Evolutionary conservation across 2,113 vertebrate species (phyloP).

Genomic region (Microtus montanus): DNA sequence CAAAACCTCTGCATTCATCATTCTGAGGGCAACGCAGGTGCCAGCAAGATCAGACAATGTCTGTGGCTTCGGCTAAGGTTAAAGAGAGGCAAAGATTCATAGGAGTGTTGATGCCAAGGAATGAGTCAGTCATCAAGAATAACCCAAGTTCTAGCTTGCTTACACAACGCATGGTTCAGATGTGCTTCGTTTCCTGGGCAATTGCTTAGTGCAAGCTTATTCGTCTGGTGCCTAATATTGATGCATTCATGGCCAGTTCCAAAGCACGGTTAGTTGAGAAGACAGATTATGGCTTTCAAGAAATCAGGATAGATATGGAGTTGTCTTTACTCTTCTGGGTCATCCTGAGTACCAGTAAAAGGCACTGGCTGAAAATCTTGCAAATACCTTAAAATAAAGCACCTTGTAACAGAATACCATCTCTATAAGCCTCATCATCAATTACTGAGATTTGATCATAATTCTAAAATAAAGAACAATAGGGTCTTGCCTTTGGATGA

Average conservation of each 20-base stretch:
- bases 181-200: neutral
- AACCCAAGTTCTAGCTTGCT: slow-evolving; percentile 77
- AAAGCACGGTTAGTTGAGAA: neutral
- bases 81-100: slow-evolving; percentile 72
- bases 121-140: slow-evolving; percentile 69
- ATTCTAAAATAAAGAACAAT: neutral
- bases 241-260: neutral
- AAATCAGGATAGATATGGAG: neutral
- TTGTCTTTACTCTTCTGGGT: neutral
- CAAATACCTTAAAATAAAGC: neutral
- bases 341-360: neutral
- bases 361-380: neutral
- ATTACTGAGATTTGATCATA: neutral
- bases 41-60: slow-evolving; percentile 78
- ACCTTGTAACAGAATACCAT: neutral
- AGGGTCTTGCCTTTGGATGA: neutral
- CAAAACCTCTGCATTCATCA: slow-evolving; percentile 43
- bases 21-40: slow-evolving; percentile 28
- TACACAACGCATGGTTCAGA: neutral
- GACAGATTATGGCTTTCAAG: neutral
- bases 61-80: slow-evolving; percentile 75
- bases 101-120: slow-evolving; percentile 52
- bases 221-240: neutral
- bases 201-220: neutral
- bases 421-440: neutral